Evolutionary conservation across 2,888 invertebrate species (phyloP).

Genomic region (Lasioglossum marginatum): DNA sequence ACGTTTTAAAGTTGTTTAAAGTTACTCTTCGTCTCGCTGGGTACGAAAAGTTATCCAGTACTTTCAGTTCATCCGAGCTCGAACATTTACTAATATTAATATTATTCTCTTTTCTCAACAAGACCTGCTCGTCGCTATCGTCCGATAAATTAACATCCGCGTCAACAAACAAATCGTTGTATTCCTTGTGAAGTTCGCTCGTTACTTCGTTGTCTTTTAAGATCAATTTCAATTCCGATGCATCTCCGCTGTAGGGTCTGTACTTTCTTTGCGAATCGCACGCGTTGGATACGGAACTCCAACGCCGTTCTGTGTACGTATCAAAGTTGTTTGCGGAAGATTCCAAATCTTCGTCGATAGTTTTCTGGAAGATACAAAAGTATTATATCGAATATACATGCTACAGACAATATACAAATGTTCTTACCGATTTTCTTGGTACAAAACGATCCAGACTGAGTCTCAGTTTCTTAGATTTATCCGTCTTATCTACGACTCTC

Average conservation of each 20-base stretch:
- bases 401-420: slow-evolving; percentile 16
- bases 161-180: slow-evolving; percentile 78
- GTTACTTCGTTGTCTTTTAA: slow-evolving; percentile 67
- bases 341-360: slow-evolving; percentile 68
- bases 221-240: slow-evolving; percentile 66
- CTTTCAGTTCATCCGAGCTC: slow-evolving; percentile 50
- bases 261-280: slow-evolving; percentile 77
- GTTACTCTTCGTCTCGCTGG: slow-evolving; percentile 33
- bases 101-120: slow-evolving; percentile 49
- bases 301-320: slow-evolving; percentile 85
- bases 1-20: slow-evolving; percentile 53
- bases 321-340: slow-evolving; percentile 71
- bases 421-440: slow-evolving; percentile 75
- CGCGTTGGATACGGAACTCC: slow-evolving; percentile 86
- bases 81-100: slow-evolving; percentile 39
- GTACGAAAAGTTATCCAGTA: slow-evolving; percentile 31
- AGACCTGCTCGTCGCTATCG: slow-evolving; percentile 72
- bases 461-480: slow-evolving; percentile 79
- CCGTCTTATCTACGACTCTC: slow-evolving; percentile 74
- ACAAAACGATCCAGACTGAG: slow-evolving; percentile 81
- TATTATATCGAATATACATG: not conserved
- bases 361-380: slow-evolving; percentile 68
- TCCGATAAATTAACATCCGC: slow-evolving; percentile 82
- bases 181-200: slow-evolving; percentile 69
- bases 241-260: slow-evolving; percentile 66